A percentile compares a stretch with the other conserved stretches of the same genome.
phyloP scores from a whole-genome alignment of 35 echinoderm and acorn worm genomes.

The Apostichopus parvimensis region DNA sequence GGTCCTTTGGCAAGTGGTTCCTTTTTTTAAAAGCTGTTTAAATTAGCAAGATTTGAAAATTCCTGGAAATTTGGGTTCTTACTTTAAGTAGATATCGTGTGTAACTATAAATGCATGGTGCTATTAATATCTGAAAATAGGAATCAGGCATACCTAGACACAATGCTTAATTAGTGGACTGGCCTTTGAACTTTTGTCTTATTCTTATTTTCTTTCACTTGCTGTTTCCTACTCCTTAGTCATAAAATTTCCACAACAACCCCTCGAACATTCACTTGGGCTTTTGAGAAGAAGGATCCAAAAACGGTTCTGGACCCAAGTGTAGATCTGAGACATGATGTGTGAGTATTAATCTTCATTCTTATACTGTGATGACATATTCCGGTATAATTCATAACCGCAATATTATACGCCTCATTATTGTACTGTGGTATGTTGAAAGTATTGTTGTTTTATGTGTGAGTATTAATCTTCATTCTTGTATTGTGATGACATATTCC shows the following conservation, averaged over 20 bases:
- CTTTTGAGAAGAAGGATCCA: constrained; percentile 90
- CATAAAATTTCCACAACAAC: constrained; percentile 73
- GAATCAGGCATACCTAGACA: no score
- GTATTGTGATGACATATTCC: not conserved
- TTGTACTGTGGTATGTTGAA: not conserved
- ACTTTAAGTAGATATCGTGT: no score
- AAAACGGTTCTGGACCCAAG: not conserved
- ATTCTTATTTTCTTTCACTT: no score
- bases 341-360: not conserved
- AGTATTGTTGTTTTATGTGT: constrained; percentile 21
- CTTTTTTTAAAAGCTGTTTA: no score
- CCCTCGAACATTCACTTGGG: constrained; percentile 83
- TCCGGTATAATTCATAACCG: no score
- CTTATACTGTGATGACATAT: not conserved
- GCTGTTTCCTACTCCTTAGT: constrained; percentile 9
- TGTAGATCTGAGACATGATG: constrained; percentile 41
- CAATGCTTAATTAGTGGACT: no score
- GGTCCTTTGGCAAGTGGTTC: no score
- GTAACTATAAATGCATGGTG: no score
- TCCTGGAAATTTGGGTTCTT: no score
- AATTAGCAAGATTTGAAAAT: no score
- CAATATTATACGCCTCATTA: not conserved
- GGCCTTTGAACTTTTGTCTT: no score
- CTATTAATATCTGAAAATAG: no score
- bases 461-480: not conserved